Evolutionary conservation across 2,113 vertebrate species (phyloP), one percentile per base, ranked within the genome.

Genomic region (Alligator mississippiensis): DNA sequence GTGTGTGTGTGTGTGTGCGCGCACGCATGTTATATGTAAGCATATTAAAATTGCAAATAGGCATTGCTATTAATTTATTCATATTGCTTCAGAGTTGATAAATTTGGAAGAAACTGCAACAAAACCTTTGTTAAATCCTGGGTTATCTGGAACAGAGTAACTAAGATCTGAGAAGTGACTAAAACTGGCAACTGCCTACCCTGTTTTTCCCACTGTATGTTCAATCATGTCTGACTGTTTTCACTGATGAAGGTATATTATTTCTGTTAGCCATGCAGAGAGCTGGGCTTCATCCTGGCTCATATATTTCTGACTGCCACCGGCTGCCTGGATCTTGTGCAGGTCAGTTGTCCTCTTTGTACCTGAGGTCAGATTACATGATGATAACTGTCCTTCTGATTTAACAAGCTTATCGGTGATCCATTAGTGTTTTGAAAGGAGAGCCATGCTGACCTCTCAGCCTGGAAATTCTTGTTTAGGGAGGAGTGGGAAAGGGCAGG

Each of bases 11-110:
- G 7, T 38, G 38, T 38, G 38, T 38, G 38, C 34, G 4, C 4
- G 34, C 34, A 4, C 34, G 34, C 34, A 34, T 38, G 38, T 38
- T 38, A 8, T 38, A 38, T 38, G 38, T 38, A 38, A 38, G 38
- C 38, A 38, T 2, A 10, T 24, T 22, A 3, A 15, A 22, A 0
- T 4, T 2, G 57, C 74, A 57, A 24, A 27, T 17, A 14, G 11
- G 30, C 22, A 5, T 27, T 77, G 24, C 14, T 74, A 74, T 57
- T 47, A 4, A 5, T 27, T 13, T 4, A 75, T 55, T 14, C 14
- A 9, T 55, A 28, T 25, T 55, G 72, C 72, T 24, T 24, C 61
- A 24, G 61, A 62, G 61, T 62, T 62, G 24, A 62, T 62, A 62
- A 24, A 62, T 62, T 24, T 62, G 19, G 9, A 62, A 62, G 61